phyloP scores from a whole-genome alignment of 1,140 invertebrate genomes.

The Solenopsis invicta region DNA sequence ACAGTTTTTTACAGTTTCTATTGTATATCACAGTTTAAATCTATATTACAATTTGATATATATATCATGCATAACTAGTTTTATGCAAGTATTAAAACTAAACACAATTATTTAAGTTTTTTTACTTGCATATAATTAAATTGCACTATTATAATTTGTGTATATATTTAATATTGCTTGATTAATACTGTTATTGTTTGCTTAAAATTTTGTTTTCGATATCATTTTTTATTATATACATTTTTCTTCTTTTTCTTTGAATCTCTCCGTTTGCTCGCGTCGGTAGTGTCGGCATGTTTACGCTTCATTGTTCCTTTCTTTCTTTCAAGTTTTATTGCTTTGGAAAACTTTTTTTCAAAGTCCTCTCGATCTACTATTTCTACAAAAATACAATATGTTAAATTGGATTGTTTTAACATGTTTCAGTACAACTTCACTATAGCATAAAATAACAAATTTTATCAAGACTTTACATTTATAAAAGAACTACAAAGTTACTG shows the following conservation, averaged over 20 bases:
- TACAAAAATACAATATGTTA: constrained; percentile 25
- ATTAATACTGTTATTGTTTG: too few species aligned
- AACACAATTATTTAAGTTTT: not conserved
- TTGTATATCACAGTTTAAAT: not conserved
- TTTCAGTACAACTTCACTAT: not conserved
- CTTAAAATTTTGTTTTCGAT: too few species aligned
- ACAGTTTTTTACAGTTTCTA: not conserved
- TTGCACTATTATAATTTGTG: not conserved
- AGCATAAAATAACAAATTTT: not conserved
- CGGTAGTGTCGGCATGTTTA: not conserved
- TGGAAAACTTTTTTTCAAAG: constrained; percentile 24
- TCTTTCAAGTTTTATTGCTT: not conserved
- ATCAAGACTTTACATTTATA: not conserved
- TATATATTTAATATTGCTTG: too few species aligned
- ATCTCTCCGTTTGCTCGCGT: too few species aligned
- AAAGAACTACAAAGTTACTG: not conserved
- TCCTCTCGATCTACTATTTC: constrained; percentile 57
- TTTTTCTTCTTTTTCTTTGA: too few species aligned
- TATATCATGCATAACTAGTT: not conserved
- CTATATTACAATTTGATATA: not conserved
- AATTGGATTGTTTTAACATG: not conserved
- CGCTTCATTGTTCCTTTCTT: not conserved
- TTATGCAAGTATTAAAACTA: not conserved
- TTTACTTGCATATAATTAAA: not conserved
- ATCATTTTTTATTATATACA: too few species aligned